phyloP scores from a whole-genome alignment of 2,888 invertebrate genomes.

The Drosophila affinis region DNA sequence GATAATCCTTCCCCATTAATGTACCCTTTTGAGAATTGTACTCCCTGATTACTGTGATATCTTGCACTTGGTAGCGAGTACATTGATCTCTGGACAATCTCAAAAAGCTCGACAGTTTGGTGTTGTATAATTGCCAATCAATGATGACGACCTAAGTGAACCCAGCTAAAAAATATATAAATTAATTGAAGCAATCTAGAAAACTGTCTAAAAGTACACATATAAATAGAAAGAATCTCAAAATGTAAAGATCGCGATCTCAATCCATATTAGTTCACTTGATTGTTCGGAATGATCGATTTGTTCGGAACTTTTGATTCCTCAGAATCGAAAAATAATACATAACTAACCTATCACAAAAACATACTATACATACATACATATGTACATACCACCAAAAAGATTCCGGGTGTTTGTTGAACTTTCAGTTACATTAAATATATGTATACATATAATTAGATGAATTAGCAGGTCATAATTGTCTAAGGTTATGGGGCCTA shows the following conservation, averaged over 20 bases:
- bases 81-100: constrained; percentile 17
- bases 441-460: too few species aligned
- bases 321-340: not conserved
- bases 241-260: constrained; percentile 17
- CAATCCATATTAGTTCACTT: constrained; percentile 16
- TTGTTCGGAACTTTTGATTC: not conserved
- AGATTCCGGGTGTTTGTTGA: too few species aligned
- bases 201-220: not conserved
- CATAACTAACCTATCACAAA: constrained; percentile 12
- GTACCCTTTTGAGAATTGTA: not conserved
- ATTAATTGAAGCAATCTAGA: not conserved
- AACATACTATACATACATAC: too few species aligned
- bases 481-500: too few species aligned
- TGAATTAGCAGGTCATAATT: too few species aligned
- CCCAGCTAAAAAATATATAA: not conserved
- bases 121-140: constrained; percentile 8
- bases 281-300: not conserved
- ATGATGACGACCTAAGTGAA: constrained; percentile 9
- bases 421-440: too few species aligned
- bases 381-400: too few species aligned
- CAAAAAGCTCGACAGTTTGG: not conserved
- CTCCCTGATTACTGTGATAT: not conserved
- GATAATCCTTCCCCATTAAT: not conserved
- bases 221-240: not conserved
- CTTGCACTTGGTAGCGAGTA: not conserved